These are phyloP conservation scores for Bellardia pandia DNA, from an alignment of 2,888 invertebrate species.

Conservation along the genomic window DNA sequence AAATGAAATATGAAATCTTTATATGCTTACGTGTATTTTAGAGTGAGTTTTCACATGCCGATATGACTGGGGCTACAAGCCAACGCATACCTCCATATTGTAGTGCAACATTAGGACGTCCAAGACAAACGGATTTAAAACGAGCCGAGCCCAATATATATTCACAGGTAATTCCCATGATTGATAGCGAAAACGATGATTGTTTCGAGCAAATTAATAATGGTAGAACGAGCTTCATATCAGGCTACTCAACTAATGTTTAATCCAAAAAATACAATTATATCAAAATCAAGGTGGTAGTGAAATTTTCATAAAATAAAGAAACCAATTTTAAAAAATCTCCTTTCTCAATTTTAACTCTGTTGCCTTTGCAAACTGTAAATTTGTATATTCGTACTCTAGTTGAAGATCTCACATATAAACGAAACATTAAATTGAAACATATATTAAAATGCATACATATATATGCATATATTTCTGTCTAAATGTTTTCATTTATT, in stretches of 20 bases:
- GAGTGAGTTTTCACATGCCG: slow-evolving; percentile 83
- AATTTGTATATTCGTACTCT: neutral
- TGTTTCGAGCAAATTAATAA: slow-evolving; percentile 68
- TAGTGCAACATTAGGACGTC: slow-evolving; percentile 84
- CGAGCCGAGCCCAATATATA: slow-evolving; percentile 84
- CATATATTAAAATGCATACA: no score
- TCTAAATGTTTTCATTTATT: neutral
- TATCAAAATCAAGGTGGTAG: neutral
- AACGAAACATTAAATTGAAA: neutral
- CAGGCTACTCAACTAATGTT: slow-evolving; percentile 79
- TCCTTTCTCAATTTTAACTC: neutral
- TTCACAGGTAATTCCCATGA: slow-evolving; percentile 84
- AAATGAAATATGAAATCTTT: neutral
- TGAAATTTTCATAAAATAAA: neutral
- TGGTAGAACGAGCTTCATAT: slow-evolving; percentile 56
- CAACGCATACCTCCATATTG: slow-evolving; percentile 82
- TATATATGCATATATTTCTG: no score
- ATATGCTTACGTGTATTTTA: slow-evolving; percentile 68
- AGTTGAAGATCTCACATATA: neutral
- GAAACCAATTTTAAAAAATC: neutral
- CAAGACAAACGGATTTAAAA: slow-evolving; percentile 83
- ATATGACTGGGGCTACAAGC: slow-evolving; percentile 77
- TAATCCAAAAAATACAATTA: slow-evolving; percentile 48
- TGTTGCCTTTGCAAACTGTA: neutral
- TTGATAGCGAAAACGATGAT: slow-evolving; percentile 80